A percentile compares a stretch with the other conserved stretches of the same genome.
These are phyloP conservation scores for Zaprionus ghesquierei DNA, from an alignment of 1,140 invertebrate species.

Conservation along the genomic window DNA sequence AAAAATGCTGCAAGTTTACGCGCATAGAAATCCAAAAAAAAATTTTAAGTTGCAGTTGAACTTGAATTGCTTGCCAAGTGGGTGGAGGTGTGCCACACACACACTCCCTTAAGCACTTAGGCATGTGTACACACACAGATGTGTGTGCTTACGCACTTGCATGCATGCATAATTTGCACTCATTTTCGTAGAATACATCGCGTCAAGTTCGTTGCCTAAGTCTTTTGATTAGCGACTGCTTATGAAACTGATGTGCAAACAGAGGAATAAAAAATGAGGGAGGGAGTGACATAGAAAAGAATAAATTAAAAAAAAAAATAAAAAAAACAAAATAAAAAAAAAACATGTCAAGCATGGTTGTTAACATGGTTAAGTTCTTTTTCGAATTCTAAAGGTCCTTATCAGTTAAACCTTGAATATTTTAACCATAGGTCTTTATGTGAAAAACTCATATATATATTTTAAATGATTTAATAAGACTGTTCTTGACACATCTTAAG, in stretches of 20 bases:
- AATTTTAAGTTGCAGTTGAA: neutral
- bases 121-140: neutral
- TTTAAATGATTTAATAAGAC: too few relatives aligned
- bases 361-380: neutral
- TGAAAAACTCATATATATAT: too few relatives aligned
- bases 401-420: too few relatives aligned
- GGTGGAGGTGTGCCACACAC: neutral
- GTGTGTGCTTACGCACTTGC: neutral
- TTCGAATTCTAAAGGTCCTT: neutral
- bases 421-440: too few relatives aligned
- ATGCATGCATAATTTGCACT: conserved; percentile 27
- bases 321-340: too few relatives aligned
- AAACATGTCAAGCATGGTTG: neutral
- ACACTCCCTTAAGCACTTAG: neutral
- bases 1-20: conserved; percentile 46
- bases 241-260: conserved; percentile 14
- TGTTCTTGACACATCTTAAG: too few relatives aligned
- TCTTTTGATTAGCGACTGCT: conserved; percentile 49
- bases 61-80: neutral
- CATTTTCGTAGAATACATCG: neutral
- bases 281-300: neutral
- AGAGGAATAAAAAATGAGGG: neutral
- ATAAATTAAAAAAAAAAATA: too few relatives aligned
- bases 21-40: conserved; percentile 1
- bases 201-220: conserved; percentile 60